A percentile compares a stretch with the other conserved stretches of the same genome.
These are phyloP conservation scores for Proterorhinus semilunaris DNA, from an alignment of 2,113 vertebrate species.

Conservation along the genomic window DNA sequence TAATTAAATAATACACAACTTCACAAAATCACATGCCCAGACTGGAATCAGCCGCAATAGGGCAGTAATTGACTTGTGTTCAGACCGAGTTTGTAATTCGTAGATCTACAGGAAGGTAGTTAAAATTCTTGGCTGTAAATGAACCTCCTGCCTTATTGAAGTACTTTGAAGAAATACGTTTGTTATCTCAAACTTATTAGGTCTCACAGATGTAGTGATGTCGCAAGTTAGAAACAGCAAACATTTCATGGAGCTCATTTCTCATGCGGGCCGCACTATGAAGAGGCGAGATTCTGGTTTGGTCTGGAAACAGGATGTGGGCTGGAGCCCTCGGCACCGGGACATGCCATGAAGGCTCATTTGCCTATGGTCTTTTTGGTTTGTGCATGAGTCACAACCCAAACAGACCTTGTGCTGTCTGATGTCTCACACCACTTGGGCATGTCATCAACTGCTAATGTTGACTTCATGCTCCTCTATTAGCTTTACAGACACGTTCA, in stretches of 20 bases:
- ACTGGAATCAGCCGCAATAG: too few relatives aligned
- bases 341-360: constrained; percentile 67
- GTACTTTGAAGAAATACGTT: neutral
- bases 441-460: too few relatives aligned
- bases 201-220: neutral
- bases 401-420: constrained; percentile 32
- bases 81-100: too few relatives aligned
- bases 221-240: constrained; percentile 8
- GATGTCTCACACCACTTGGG: neutral
- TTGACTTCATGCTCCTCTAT: too few relatives aligned
- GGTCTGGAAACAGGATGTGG: constrained; percentile 72
- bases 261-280: constrained; percentile 31
- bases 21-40: too few relatives aligned
- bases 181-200: neutral
- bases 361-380: constrained; percentile 54
- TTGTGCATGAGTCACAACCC: constrained; percentile 28
- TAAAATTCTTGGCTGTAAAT: neutral
- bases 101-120: too few relatives aligned
- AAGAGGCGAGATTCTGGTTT: constrained; percentile 56
- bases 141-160: neutral
- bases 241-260: constrained; percentile 24
- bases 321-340: constrained; percentile 59
- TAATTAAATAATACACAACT: too few relatives aligned
- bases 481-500: too few relatives aligned
- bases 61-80: too few relatives aligned